Percentiles rank a stretch among this genome's conserved stretches.
phyloP scores from a whole-genome alignment of 2,113 vertebrate genomes.

The Narcine bancroftii region DNA sequence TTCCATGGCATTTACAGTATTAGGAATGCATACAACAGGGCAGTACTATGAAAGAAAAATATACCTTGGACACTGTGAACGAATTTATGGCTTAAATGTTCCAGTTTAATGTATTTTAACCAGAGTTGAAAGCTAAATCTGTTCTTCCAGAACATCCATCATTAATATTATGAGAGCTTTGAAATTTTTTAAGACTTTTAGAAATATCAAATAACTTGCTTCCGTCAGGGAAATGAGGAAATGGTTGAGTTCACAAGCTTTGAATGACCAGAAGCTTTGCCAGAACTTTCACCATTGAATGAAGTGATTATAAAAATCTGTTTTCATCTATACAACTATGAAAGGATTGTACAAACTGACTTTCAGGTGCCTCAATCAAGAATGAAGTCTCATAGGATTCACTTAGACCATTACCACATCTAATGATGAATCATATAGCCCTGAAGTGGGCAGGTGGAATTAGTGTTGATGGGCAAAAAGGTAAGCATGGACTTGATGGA shows the following conservation, averaged over 20 bases:
- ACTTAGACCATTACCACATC: neutral
- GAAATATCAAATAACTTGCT: neutral
- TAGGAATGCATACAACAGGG: neutral
- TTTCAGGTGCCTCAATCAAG: neutral
- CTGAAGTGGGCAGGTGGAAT: no score
- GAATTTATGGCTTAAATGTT: neutral
- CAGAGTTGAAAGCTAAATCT: neutral
- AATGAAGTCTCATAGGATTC: neutral
- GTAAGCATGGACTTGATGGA: no score
- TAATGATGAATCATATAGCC: neutral
- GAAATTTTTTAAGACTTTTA: neutral
- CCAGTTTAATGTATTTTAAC: neutral
- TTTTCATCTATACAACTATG: neutral
- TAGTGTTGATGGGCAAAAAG: no score
- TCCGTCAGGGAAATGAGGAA: neutral
- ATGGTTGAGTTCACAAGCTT: neutral
- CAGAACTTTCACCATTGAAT: neutral
- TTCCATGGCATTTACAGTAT: neutral
- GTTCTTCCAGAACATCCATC: neutral
- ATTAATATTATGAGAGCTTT: neutral
- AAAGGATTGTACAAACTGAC: neutral
- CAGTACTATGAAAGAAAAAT: no score
- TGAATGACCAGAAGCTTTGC: neutral
- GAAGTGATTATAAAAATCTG: neutral
- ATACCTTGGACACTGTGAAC: no score